Evolutionary conservation across 2,113 vertebrate genomes (phyloP), one percentile per base, ranked within the genome.

Genomic region (Noctilio leporinus): DNA sequence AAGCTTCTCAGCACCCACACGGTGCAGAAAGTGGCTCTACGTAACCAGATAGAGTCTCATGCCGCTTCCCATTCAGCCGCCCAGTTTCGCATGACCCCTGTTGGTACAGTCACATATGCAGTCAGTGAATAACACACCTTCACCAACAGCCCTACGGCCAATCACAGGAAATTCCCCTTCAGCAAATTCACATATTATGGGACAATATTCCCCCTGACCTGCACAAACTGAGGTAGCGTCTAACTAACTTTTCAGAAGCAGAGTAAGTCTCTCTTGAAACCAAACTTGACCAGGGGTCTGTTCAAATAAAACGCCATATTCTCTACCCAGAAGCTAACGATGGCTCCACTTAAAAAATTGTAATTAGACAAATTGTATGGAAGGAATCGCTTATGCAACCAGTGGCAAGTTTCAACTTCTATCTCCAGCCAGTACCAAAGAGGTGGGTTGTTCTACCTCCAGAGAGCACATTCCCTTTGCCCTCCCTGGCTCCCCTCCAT

Each of bases 341-440:
- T 96, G 93, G 47, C 85, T 83, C 9, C 45, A 88, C 57, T 91
- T 88, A 95, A 96, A 95, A 95, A 75, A 90, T 22, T 93, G 86
- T 94, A 97, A 96, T 95, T 97, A 96, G 78, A 96, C 86, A 94
- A 95, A 94, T 49, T 73, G 64, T 85, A 82, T 73, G 83, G 89
- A 96, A 97, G 94, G 91, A 96, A 95, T 89, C 70, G 43, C 86
- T 97, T 96, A 96, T 20, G 95, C 94, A 97, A 96, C 83, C 88
- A 40, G 78, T 87, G 93, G 95, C 97, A 96, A 97, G 97, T 97
- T 96, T 94, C 97, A 97, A 97, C 96, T 88, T 96, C 96, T 97
- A 82, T 87, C 96, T 95, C 89, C 78, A 97, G 93, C 91, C 88
- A 26, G 89, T 96, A 95, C 96, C 97, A 96, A 96, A 96, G 94